phyloP scores from a whole-genome alignment of 2,113 vertebrate species.

The Dinomys branickii region DNA sequence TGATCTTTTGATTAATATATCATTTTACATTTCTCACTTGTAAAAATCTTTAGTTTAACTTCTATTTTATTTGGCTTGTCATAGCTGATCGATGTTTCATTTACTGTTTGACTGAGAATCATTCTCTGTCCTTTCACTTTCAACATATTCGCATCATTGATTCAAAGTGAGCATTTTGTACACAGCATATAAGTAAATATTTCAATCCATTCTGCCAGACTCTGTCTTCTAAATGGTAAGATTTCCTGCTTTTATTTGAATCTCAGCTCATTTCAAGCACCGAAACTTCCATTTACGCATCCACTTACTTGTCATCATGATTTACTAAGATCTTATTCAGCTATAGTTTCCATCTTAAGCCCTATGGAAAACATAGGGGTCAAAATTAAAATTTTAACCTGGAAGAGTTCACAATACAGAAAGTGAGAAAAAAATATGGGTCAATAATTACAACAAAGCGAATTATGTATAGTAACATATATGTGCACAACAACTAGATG shows the following conservation, averaged over 20 bases:
- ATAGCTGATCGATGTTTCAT: background rate
- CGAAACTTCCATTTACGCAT: background rate
- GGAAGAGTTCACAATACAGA: background rate
- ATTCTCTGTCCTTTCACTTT: background rate
- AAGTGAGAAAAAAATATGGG: background rate
- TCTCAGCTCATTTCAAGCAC: background rate
- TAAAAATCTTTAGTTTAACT: background rate
- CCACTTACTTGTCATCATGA: background rate
- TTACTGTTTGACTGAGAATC: background rate
- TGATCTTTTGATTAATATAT: background rate
- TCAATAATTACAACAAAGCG: background rate
- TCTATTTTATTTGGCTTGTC: background rate
- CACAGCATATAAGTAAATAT: background rate
- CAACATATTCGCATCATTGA: background rate
- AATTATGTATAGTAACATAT: background rate
- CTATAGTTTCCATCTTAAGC: background rate
- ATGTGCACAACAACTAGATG: background rate
- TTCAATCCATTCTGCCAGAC: background rate
- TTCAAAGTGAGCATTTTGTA: background rate
- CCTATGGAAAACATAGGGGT: background rate
- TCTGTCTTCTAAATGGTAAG: background rate
- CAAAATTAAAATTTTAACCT: background rate
- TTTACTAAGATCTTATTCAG: background rate
- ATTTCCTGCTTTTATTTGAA: constrained; percentile 5
- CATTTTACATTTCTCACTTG: background rate